phyloP scores from a whole-genome alignment of 2,888 invertebrate genomes.

The Leucozona laternaria region DNA sequence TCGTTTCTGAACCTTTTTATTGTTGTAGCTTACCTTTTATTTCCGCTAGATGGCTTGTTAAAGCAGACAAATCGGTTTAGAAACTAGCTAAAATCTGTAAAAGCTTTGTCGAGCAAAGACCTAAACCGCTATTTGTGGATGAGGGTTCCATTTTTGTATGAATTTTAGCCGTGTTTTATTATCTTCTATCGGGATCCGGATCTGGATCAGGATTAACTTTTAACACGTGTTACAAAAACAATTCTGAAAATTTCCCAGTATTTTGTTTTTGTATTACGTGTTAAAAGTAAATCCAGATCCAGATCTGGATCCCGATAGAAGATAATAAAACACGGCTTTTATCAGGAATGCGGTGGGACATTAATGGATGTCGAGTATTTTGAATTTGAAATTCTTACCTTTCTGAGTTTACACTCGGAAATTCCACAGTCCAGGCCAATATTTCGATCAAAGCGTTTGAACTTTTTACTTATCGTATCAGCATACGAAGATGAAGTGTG shows the following conservation, averaged over 20 bases:
- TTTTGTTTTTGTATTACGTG: too few relatives aligned
- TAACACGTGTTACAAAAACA: too few relatives aligned
- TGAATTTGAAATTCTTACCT: conserved; percentile 40
- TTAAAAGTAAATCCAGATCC: too few relatives aligned
- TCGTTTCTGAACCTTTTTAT: neutral
- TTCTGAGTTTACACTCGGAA: conserved; percentile 49
- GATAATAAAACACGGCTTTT: too few relatives aligned
- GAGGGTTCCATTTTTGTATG: neutral
- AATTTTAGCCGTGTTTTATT: too few relatives aligned
- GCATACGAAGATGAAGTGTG: conserved; percentile 44
- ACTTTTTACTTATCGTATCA: conserved; percentile 51
- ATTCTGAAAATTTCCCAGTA: too few relatives aligned
- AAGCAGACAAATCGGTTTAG: neutral
- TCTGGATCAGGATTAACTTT: too few relatives aligned
- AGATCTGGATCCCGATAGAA: too few relatives aligned
- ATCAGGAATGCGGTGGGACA: too few relatives aligned
- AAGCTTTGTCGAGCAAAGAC: neutral
- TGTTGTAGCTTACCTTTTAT: neutral
- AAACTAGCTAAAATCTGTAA: neutral
- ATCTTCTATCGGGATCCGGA: too few relatives aligned
- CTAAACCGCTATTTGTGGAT: neutral
- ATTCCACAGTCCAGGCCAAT: conserved; percentile 61
- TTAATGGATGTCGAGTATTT: neutral
- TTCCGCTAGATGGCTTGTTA: neutral
- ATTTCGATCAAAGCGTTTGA: conserved; percentile 48